Evolutionary conservation across 2,113 vertebrate species (phyloP), one percentile per base, ranked within the genome.

Genomic region (Oxygymnocypris stewartii): DNA sequence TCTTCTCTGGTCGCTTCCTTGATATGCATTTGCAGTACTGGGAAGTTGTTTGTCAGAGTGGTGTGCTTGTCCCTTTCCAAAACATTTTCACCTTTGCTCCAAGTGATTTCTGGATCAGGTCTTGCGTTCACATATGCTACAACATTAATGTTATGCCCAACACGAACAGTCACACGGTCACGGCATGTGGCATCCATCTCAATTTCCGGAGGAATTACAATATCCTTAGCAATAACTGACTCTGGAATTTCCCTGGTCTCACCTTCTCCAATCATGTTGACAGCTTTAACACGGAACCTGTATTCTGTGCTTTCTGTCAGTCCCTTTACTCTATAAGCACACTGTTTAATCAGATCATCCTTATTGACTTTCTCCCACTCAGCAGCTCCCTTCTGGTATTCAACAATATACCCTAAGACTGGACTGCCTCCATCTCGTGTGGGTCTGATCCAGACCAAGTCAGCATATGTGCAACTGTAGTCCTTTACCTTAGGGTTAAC

Each of bases 401-500:
- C 98, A 80, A 99, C 95, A 28, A 96, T 92, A 88, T 99, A 99
- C 76, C 98, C 98, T 57, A 99, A 89, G 89, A 99, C 96, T 14
- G 97, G 97, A 91, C 97, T 99, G 12, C 98, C 98, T 81, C 98
- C 98, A 87, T 99, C 97, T 93, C 94, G 98, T 49, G 92, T 96
- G 1, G 98, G 97, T 90, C 98, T 99, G 88, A 95, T 97, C 98
- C 98, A 99, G 7, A 99, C 98, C 80, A 99, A 91, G 84, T 99
- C 97, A 89, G 96, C 97, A 13, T 95, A 94, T 89, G 95, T 94
- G 93, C 92, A 98, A 89, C 95, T 97, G 95, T 98, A 99, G 90
- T 99, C 98, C 91, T 97, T 99, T 75, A 99, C 93, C 92, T 96
- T 99, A 82, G 98, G 98, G 92, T 99, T 99, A 87, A 99, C 96